A percentile compares a stretch with the other conserved stretches of the same genome.
These are phyloP conservation scores for Drosophila falleni DNA, from an alignment of 2,888 invertebrate species.

Conservation along the genomic window DNA sequence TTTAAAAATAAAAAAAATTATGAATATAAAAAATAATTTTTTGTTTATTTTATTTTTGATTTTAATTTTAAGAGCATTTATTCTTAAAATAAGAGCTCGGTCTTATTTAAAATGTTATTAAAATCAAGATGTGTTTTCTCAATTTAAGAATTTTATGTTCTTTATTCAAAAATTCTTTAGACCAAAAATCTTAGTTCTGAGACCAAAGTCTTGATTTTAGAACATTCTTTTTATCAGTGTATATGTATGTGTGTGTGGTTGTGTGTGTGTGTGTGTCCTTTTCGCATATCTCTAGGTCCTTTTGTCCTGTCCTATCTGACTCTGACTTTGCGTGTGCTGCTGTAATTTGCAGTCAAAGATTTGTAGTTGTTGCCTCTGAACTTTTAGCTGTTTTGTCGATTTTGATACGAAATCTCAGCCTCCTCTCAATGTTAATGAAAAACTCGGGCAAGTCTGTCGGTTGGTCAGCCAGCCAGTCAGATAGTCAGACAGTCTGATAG, in stretches of 20 bases:
- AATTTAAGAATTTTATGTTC: too few species aligned
- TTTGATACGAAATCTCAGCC: constrained; percentile 59
- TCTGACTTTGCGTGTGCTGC: constrained; percentile 54
- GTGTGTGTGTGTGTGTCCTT: constrained; percentile 24
- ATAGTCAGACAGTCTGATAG: constrained; percentile 1
- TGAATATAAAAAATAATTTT: too few species aligned
- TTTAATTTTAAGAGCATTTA: too few species aligned
- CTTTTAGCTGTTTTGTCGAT: constrained; percentile 71
- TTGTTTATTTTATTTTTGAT: too few species aligned
- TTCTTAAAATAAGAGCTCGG: too few species aligned
- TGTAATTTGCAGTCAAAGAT: constrained; percentile 58
- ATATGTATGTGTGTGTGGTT: constrained; percentile 4
- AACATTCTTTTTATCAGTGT: too few species aligned
- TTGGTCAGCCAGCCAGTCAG: constrained; percentile 17
- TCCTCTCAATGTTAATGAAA: constrained; percentile 51
- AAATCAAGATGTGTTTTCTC: too few species aligned
- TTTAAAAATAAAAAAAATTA: too few species aligned
- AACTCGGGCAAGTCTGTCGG: constrained; percentile 43
- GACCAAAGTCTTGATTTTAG: too few species aligned
- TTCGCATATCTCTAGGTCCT: constrained; percentile 26
- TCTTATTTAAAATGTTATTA: too few species aligned
- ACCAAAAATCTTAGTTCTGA: too few species aligned
- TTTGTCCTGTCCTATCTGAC: constrained; percentile 27
- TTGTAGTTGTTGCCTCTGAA: constrained; percentile 60
- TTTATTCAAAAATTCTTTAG: too few species aligned